Percentiles rank a stretch among this genome's conserved stretches.
Conservation (phyloP, 1,140 invertebrate genomes). For the Fopius arisanus region DNA sequence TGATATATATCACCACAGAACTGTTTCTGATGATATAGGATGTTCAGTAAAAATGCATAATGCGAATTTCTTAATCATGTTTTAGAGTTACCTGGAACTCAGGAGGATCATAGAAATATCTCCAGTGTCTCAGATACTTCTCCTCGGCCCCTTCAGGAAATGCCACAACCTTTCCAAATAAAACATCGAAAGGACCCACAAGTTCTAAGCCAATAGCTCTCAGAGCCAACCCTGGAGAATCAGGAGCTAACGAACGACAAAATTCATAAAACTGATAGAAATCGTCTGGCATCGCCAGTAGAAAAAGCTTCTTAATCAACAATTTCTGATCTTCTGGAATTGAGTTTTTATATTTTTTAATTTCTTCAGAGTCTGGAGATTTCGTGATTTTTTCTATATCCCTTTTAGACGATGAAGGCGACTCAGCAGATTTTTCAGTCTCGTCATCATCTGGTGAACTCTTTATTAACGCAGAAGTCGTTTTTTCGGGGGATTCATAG, state of each 20-base stretch:
- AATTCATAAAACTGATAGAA: constrained; percentile 88
- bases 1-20: too few species aligned
- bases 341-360: neutral
- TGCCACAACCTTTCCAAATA: constrained; percentile 19
- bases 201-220: constrained; percentile 74
- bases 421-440: neutral
- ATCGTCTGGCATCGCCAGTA: constrained; percentile 88
- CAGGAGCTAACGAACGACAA: constrained; percentile 71
- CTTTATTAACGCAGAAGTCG: neutral
- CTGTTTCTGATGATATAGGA: too few species aligned
- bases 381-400: constrained; percentile 8
- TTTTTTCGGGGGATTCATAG: neutral
- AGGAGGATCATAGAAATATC: constrained; percentile 93
- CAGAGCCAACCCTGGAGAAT: constrained; percentile 72
- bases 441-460: neutral
- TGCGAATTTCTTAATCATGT: neutral
- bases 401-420: neutral
- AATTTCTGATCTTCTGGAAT: constrained; percentile 46
- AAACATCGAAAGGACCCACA: constrained; percentile 88
- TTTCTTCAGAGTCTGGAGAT: constrained; percentile 38
- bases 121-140: constrained; percentile 82
- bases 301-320: constrained; percentile 78
- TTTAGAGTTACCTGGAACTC: constrained; percentile 79
- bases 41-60: too few species aligned
- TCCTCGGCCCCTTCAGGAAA: constrained; percentile 58